Evolutionary conservation across 1,140 invertebrate genomes (phyloP).

Genomic region (Ceratoteleas bidentatus): DNA sequence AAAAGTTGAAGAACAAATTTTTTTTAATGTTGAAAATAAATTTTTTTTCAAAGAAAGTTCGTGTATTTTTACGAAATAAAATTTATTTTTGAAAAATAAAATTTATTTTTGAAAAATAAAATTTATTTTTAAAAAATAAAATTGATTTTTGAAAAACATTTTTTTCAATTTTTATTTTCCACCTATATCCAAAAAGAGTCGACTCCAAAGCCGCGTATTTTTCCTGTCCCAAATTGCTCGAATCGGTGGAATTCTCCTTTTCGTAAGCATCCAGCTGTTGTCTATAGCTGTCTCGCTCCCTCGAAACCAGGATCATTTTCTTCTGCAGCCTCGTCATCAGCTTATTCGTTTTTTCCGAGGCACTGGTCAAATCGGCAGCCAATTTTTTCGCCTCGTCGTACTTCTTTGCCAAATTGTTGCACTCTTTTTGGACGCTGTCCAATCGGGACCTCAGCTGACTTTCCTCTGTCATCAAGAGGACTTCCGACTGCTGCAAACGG

Average conservation of each 20-base stretch:
- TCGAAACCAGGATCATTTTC: constrained; percentile 85
- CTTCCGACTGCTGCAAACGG: constrained; percentile 76
- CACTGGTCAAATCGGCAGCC: constrained; percentile 69
- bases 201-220: constrained; percentile 75
- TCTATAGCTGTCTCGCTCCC: constrained; percentile 89
- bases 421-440: constrained; percentile 72
- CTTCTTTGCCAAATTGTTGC: constrained; percentile 66
- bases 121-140: neutral
- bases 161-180: constrained; percentile 13
- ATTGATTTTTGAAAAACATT: constrained; percentile 4
- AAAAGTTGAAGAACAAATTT: too few relatives aligned
- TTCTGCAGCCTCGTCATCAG: constrained; percentile 81
- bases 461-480: constrained; percentile 74
- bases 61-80: too few relatives aligned
- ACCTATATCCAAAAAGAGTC: constrained; percentile 76
- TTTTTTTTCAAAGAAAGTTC: too few relatives aligned
- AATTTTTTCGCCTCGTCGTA: constrained; percentile 75
- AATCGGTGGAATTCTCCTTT: constrained; percentile 85
- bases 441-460: constrained; percentile 74
- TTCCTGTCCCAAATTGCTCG: constrained; percentile 66
- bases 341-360: constrained; percentile 77
- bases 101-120: too few relatives aligned
- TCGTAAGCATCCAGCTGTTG: constrained; percentile 91
- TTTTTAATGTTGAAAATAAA: too few relatives aligned
- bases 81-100: too few relatives aligned